A percentile compares a stretch with the other conserved stretches of the same genome.
phyloP scores from a whole-genome alignment of 2,113 vertebrate genomes.

The Bucco capensis region DNA sequence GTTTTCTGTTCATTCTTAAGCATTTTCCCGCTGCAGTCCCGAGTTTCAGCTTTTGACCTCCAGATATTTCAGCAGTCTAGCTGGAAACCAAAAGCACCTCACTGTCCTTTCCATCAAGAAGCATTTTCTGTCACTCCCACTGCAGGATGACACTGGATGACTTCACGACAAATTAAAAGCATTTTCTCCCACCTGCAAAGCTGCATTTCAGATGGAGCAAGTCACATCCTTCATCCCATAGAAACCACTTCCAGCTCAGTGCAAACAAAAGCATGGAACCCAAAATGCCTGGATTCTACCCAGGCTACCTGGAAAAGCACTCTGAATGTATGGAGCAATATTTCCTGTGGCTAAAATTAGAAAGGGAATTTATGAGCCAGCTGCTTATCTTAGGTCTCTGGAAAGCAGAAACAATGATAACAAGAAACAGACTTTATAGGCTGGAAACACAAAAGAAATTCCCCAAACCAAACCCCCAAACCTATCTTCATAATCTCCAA shows the following conservation, averaged over 20 bases:
- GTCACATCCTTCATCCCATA: not conserved
- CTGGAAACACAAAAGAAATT: slow-evolving; percentile 3
- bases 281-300: not conserved
- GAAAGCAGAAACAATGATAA: slow-evolving; percentile 29
- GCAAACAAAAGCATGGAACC: not conserved
- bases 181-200: not conserved
- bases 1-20: not conserved
- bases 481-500: not conserved
- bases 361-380: slow-evolving; percentile 18
- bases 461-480: not conserved
- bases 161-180: not conserved
- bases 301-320: slow-evolving; percentile 23
- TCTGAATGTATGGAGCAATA: not conserved
- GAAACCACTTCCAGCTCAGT: not conserved
- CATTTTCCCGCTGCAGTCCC: not conserved
- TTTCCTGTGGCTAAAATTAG: slow-evolving; percentile 41
- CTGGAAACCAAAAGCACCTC: not conserved
- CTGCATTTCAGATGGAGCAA: not conserved
- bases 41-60: not conserved
- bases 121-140: not conserved
- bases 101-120: not conserved
- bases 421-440: slow-evolving; percentile 25
- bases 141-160: not conserved
- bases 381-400: slow-evolving; percentile 24
- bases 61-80: not conserved